Evolutionary conservation across 2,797 vertebrate genomes (phyloP).

Genomic region (Poliocrania exsul): DNA sequence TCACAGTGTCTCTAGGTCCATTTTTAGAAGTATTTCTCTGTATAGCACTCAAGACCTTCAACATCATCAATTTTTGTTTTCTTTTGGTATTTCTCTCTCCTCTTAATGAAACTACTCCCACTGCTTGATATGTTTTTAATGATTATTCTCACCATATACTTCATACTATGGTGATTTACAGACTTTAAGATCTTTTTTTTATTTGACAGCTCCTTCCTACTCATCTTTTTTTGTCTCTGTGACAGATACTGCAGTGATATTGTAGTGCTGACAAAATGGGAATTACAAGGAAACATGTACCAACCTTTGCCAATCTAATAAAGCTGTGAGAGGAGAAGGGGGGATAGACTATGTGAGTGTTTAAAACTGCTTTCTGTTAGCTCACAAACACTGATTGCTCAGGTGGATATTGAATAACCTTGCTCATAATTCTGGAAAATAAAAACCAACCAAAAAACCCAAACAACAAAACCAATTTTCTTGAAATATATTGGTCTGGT

Average conservation of each 20-base stretch:
- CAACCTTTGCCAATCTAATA: not conserved
- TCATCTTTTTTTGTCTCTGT: not conserved
- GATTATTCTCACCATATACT: conserved; percentile 1
- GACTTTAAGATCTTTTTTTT: conserved; percentile 38
- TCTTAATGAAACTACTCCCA: not conserved
- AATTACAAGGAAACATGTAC: conserved; percentile 9
- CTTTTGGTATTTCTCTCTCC: not conserved
- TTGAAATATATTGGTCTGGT: not conserved
- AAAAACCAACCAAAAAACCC: not conserved
- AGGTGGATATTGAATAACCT: not conserved
- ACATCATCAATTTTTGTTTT: not conserved
- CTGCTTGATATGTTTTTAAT: conserved; percentile 51
- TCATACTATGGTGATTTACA: not conserved
- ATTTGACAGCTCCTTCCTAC: conserved; percentile 55
- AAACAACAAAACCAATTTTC: not conserved
- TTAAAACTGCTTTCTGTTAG: not conserved
- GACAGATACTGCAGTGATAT: conserved; percentile 5
- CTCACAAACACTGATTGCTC: not conserved
- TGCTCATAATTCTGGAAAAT: not conserved
- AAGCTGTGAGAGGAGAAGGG: not conserved
- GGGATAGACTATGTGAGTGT: not conserved
- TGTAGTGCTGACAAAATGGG: conserved; percentile 26
- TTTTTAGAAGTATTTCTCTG: not conserved
- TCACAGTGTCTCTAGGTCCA: not conserved
- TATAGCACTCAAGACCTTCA: not conserved